Conservation (phyloP, 30 jellyfish, hydroid and myxozoan genomes). For the Mastigias papua region DNA sequence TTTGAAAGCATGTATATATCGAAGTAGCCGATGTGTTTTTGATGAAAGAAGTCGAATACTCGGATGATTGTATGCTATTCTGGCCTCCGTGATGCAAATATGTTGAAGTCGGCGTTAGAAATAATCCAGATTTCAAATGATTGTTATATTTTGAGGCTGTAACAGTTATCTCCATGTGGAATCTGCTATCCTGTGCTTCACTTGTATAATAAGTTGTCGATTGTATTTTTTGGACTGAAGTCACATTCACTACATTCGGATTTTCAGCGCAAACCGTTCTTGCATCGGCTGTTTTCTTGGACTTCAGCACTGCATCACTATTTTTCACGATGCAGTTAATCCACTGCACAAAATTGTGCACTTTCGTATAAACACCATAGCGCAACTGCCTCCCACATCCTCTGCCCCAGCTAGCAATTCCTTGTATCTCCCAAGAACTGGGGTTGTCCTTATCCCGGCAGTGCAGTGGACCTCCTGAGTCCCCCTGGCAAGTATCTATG, state of each 20-base stretch:
- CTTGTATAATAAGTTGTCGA: background rate
- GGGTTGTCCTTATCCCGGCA: conserved; percentile 57
- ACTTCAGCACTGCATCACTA: background rate
- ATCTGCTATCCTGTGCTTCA: background rate
- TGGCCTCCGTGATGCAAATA: background rate
- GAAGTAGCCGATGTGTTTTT: background rate
- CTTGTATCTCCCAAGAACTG: conserved; percentile 75
- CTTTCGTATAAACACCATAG: conserved; percentile 87
- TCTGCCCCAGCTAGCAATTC: conserved; percentile 93
- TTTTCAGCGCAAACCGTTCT: background rate
- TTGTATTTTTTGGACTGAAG: background rate
- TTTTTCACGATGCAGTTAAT: background rate
- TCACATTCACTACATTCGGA: background rate
- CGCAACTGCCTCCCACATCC: conserved; percentile 91
- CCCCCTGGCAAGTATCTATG: conserved; percentile 85
- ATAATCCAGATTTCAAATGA: background rate
- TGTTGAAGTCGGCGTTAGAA: background rate
- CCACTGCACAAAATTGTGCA: conserved; percentile 76
- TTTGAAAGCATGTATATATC: background rate
- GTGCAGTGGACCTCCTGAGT: conserved; percentile 96
- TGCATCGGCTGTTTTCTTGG: background rate
- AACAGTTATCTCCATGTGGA: background rate
- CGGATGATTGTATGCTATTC: background rate
- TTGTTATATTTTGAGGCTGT: background rate
- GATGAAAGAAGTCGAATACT: background rate